Conservation (phyloP, 1,140 invertebrate genomes). For the Oscheius sp. region DNA sequence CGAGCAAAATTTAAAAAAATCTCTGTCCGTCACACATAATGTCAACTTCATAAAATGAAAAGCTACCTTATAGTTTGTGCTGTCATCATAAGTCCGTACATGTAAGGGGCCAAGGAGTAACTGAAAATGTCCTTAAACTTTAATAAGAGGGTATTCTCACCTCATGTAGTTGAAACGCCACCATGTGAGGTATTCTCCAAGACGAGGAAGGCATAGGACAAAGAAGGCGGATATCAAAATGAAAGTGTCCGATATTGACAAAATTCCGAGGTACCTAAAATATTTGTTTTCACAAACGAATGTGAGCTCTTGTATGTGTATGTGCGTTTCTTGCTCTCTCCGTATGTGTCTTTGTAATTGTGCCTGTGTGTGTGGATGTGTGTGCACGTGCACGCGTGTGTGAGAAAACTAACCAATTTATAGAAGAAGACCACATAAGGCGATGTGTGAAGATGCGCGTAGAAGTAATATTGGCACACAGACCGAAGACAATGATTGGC, state of each 20-base stretch:
- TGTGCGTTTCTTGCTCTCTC: too few species aligned
- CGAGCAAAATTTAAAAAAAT: too few species aligned
- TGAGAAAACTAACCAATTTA: constrained; percentile 31
- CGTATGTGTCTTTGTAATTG: background rate
- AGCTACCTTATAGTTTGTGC: constrained; percentile 39
- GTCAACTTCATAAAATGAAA: too few species aligned
- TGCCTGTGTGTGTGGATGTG: too few species aligned
- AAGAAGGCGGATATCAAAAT: constrained; percentile 45
- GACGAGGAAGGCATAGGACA: constrained; percentile 42
- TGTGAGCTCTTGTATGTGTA: too few species aligned
- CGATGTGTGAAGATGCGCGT: constrained; percentile 42
- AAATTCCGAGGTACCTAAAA: constrained; percentile 44
- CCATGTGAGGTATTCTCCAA: constrained; percentile 40
- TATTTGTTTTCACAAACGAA: background rate
- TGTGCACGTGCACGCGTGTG: too few species aligned
- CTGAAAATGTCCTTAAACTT: constrained; percentile 25
- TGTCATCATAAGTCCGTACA: constrained; percentile 43
- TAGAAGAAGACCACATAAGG: constrained; percentile 37
- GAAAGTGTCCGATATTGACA: constrained; percentile 47
- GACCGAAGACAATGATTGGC: constrained; percentile 40
- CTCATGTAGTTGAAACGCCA: constrained; percentile 40
- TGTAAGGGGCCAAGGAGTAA: constrained; percentile 41
- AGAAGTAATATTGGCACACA: constrained; percentile 39
- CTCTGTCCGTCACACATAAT: too few species aligned
- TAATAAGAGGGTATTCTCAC: constrained; percentile 1